Conservation (phyloP, 2,113 vertebrate genomes). For the Zonotrichia leucophrys region DNA sequence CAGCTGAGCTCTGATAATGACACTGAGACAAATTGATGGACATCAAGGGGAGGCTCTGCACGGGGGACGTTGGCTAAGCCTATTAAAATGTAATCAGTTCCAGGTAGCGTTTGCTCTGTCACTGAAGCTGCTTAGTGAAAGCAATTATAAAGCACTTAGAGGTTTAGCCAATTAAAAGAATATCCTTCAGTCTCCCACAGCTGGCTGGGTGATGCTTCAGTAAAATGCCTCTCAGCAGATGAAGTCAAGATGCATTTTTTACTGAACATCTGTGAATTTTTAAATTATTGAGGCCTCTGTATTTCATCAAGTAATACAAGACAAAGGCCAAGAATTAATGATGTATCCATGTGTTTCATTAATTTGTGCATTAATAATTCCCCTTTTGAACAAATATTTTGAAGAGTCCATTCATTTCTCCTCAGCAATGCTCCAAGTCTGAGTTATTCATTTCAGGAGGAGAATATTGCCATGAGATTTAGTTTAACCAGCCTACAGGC, state of each 20-base stretch:
- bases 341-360: background rate
- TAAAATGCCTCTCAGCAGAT: background rate
- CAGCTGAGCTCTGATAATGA: background rate
- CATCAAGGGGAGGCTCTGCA: background rate
- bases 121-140: slow-evolving; percentile 19
- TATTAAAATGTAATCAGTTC: background rate
- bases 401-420: background rate
- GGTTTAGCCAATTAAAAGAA: slow-evolving; percentile 26
- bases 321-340: background rate
- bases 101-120: background rate
- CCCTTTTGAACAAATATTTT: background rate
- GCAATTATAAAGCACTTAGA: slow-evolving; percentile 22
- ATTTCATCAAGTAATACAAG: background rate
- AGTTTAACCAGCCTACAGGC: background rate
- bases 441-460: background rate
- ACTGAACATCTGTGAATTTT: background rate
- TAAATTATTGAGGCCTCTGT: background rate
- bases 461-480: background rate
- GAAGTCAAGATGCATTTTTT: background rate
- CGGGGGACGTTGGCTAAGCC: background rate
- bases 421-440: background rate
- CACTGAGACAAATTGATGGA: background rate
- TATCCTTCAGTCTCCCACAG: background rate
- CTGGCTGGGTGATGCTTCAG: background rate
- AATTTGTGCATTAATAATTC: background rate